Base-by-base conservation (phyloP, 2,797 vertebrate species). In the Danio aesculapii region DNA sequence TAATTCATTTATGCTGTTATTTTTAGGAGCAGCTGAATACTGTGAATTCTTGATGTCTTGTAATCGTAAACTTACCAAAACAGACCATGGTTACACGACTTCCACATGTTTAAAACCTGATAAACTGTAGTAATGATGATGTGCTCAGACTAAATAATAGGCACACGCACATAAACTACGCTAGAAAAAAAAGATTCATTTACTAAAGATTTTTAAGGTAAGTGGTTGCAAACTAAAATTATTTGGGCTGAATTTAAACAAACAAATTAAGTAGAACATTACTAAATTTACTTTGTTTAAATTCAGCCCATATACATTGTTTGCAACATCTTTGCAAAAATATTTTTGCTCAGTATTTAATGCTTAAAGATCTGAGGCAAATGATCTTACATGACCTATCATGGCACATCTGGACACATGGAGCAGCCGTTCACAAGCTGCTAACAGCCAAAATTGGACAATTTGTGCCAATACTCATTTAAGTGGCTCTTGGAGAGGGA, bases 401-500 rank as follows among this genome's bases (percentile, higher is more conserved):
- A 55, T 44, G 21, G 55, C 17, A 73, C 17, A 77, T 77, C 39
- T 76, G 12, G 4, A 10, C 14, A 1, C 49, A 70, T 62, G 73
- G 55, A 50, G 6, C 74, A 55, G 21, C 21, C 17, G 46, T 77
- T 71, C 66, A 58, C 50, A 71, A 47, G 10, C 59, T 53, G 57
- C 58, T 72, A 72, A 77, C 53, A 70, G 58, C 44, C 64, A 13
- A 44, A 77, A 66, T 53, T 44, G 49, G 50, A 43, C 77, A 53
- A 46, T 75, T 75, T 71, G 66, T 17, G 66, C 13, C 57, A 70
- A 43, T 70, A 78, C 52, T 78, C 55, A 78, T 59, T 52, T 67
- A 75, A 55, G 71, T 67, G 66, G 9, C 77, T 82, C 83, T 89
- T 87, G 90, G 90, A 91, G 87, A 86, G 79, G 83, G 86, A 87